Evolutionary conservation across 2,797 vertebrate species (phyloP).

Genomic region (Schizopygopsis pylzovi): DNA sequence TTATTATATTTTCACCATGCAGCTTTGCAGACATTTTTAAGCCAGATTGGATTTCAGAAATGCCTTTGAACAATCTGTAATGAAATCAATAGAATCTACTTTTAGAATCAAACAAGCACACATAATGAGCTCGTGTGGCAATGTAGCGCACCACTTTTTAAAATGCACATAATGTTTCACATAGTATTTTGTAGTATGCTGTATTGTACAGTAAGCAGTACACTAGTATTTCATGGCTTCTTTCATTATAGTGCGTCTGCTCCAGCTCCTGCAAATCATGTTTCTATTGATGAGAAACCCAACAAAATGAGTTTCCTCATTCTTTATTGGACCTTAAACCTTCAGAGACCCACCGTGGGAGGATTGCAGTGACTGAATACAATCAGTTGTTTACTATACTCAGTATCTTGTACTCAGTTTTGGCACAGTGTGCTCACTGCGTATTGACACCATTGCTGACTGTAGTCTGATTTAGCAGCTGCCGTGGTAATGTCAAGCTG

Average conservation of each 20-base stretch:
- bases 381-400: background rate
- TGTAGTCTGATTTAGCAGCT: background rate
- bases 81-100: background rate
- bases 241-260: background rate
- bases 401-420: background rate
- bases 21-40: too few species aligned
- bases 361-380: background rate
- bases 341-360: background rate
- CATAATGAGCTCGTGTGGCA: background rate
- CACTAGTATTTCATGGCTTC: background rate
- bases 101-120: background rate
- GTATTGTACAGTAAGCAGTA: background rate
- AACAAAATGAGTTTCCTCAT: background rate
- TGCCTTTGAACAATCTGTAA: background rate
- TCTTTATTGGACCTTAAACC: background rate
- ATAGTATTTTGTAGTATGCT: background rate
- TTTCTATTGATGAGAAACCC: constrained; percentile 4
- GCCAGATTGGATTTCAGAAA: background rate
- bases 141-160: background rate
- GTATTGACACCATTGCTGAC: background rate
- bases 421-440: background rate
- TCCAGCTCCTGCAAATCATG: background rate
- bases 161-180: background rate
- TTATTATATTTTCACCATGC: background rate
- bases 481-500: background rate